A percentile compares a stretch with the other conserved stretches of the same genome.
phyloP scores from a whole-genome alignment of 2,888 invertebrate genomes.

The Synergus itoensis region DNA sequence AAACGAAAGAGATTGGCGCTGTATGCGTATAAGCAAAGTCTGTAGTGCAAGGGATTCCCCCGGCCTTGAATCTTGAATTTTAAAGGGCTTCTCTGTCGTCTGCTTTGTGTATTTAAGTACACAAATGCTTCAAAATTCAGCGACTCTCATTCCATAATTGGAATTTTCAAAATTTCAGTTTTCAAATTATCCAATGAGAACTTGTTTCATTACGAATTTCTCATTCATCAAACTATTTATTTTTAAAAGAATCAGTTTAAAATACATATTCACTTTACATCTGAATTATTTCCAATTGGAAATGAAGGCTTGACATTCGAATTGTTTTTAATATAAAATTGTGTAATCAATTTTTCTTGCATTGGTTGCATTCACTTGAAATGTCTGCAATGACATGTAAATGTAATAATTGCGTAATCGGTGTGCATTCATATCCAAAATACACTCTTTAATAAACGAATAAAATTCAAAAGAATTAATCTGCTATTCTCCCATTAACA shows the following conservation, averaged over 20 bases:
- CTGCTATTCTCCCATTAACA: too few relatives aligned
- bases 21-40: not conserved
- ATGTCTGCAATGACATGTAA: not conserved
- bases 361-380: not conserved
- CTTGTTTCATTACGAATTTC: too few relatives aligned
- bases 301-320: not conserved
- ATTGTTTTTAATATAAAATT: not conserved
- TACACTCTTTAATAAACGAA: not conserved
- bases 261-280: too few relatives aligned
- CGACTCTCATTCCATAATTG: conserved; percentile 55
- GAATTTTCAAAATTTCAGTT: conserved; percentile 5
- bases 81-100: conserved; percentile 55
- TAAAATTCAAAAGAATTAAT: not conserved
- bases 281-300: too few relatives aligned
- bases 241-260: too few relatives aligned
- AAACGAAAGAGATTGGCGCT: not conserved
- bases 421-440: not conserved
- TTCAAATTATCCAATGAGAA: not conserved
- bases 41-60: conserved; percentile 62
- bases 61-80: conserved; percentile 62
- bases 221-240: too few relatives aligned
- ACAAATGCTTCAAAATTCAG: conserved; percentile 51
- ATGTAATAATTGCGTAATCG: not conserved
- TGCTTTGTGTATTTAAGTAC: conserved; percentile 55
- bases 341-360: not conserved